A percentile compares a stretch with the other conserved stretches of the same genome.
These are phyloP conservation scores for Ptychochromis oligacanthus DNA, from an alignment of 2,113 vertebrate genomes.

Conservation along the genomic window DNA sequence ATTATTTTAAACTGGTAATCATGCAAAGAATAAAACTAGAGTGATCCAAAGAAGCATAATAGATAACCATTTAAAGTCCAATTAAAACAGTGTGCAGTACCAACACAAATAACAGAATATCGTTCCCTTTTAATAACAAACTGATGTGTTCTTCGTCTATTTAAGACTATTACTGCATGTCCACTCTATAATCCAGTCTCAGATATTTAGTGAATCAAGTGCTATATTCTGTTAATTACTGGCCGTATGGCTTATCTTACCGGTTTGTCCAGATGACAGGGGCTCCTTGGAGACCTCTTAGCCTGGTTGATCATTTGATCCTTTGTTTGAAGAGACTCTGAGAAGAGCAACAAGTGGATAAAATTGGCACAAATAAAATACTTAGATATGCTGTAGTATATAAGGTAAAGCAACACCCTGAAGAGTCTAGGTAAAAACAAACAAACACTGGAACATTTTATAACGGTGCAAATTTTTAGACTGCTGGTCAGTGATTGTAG, in stretches of 20 bases:
- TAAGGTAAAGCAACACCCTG: neutral
- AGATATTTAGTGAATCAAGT: neutral
- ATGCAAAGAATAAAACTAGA: neutral
- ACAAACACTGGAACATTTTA: no score
- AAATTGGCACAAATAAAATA: neutral
- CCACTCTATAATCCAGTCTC: neutral
- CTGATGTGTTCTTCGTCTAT: neutral
- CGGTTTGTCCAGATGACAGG: neutral
- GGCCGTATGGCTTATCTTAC: slow-evolving; percentile 5
- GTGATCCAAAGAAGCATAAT: neutral
- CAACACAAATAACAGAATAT: neutral
- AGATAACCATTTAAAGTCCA: neutral
- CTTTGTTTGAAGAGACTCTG: slow-evolving; percentile 48
- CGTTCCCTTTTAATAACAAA: neutral
- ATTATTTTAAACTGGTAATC: neutral
- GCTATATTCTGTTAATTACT: neutral
- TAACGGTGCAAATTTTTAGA: no score
- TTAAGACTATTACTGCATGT: neutral
- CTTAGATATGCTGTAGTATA: neutral
- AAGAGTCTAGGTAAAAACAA: neutral
- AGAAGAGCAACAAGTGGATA: neutral
- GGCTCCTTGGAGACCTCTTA: neutral
- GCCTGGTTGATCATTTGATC: slow-evolving; percentile 7
- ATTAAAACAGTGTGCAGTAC: neutral
- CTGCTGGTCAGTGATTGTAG: neutral